Evolutionary conservation across 2,888 invertebrate species (phyloP).

Genomic region (Buathra laborator): DNA sequence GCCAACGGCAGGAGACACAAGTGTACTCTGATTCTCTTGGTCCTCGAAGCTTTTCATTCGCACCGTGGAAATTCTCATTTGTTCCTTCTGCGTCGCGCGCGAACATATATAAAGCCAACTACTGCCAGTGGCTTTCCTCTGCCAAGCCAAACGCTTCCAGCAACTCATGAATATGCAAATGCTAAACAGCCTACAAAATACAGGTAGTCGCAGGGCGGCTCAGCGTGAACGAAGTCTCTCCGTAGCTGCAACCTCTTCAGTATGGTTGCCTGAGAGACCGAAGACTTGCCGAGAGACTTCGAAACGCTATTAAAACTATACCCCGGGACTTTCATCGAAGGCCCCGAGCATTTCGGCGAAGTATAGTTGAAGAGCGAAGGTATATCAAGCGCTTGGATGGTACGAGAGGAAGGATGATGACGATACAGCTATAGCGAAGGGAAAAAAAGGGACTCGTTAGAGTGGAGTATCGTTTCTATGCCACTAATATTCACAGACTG

Average conservation of each 20-base stretch:
- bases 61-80: slow-evolving; percentile 27
- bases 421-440: neutral
- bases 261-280: neutral
- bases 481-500: neutral
- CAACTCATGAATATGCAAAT: slow-evolving; percentile 75
- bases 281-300: neutral
- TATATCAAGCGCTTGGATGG: neutral
- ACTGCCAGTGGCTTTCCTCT: slow-evolving; percentile 22
- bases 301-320: slow-evolving; percentile 27
- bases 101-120: slow-evolving; percentile 16
- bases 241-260: slow-evolving; percentile 27
- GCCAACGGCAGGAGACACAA: neutral
- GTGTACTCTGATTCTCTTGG: neutral
- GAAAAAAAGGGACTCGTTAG: slow-evolving; percentile 19
- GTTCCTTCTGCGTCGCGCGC: slow-evolving; percentile 7
- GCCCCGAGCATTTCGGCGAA: slow-evolving; percentile 22
- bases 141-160: slow-evolving; percentile 41
- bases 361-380: neutral
- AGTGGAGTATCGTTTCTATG: neutral
- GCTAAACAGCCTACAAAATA: slow-evolving; percentile 73
- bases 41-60: slow-evolving; percentile 37
- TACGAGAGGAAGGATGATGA: neutral
- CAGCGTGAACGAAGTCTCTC: slow-evolving; percentile 30
- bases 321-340: slow-evolving; percentile 8
- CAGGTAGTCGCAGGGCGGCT: slow-evolving; percentile 64